Evolutionary conservation across 2,113 vertebrate species (phyloP), one percentile per base, ranked within the genome.

Genomic region (Rhinichthys klamathensis): DNA sequence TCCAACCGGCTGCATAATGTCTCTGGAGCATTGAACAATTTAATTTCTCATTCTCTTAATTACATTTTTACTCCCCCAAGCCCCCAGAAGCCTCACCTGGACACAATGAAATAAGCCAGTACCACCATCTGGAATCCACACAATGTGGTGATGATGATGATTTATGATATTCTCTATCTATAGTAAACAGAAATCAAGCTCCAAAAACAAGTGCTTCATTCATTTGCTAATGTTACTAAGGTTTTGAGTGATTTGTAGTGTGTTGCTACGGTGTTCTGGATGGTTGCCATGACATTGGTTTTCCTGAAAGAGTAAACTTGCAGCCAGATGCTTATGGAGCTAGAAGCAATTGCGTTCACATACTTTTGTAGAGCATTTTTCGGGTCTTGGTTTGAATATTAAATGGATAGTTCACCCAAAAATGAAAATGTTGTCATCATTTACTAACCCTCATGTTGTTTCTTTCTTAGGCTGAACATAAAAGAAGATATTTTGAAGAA

Each of bases 21-120:
- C 82, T 72, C 87, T 38, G 51, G 70, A 86, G 82, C 81, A 76
- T 56, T 46, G 23, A 15, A 44, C 60, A 65, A 46, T 80, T 82
- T 82, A 27, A 85, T 83, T 82, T 65, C 73, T 89, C 79, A 82
- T 61, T 49, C 38, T 73, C 44, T 41, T 63, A 82, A 82, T 86
- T n/a, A 63, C 38, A 84, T 77, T 80, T 84, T 61, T 21, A 63
- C 44, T 79, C 51, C 44, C n/a, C 74, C 61, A 67, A 32, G 21
- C 75, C 21, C 23, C 32, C 30, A 41, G 63, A 81, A 86, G 65
- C 44, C 75, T 80, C 56, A 25, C 2, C 46, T 79, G 77, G 44
- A n/a, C 61, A 76, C 77, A 69, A 23, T 46, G 38, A 81, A 81
- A 32, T n/a, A 65, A 32, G 61, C 61, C 61, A 30, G 63, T 49